A percentile compares a stretch with the other conserved stretches of the same genome.
Conservation (phyloP, 2,888 invertebrate species). For the Apamea crenata region DNA sequence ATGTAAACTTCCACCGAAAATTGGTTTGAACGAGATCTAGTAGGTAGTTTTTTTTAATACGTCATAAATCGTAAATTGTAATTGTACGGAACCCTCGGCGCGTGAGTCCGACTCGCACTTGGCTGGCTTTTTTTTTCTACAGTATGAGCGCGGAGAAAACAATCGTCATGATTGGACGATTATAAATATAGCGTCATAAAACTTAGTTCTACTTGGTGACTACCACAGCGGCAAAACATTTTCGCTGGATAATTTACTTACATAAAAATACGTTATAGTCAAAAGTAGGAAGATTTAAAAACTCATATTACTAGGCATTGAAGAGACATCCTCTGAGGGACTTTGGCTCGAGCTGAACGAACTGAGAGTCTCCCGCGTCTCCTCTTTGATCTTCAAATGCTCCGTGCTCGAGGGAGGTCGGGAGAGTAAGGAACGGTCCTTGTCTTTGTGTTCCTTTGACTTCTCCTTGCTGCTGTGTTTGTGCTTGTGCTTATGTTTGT, state of each 20-base stretch:
- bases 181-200: not conserved
- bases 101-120: no score
- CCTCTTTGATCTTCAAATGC: conserved; percentile 92
- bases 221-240: not conserved
- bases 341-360: conserved; percentile 94
- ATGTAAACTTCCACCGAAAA: no score
- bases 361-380: conserved; percentile 94
- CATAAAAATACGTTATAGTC: not conserved
- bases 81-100: no score
- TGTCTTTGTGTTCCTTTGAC: conserved; percentile 88
- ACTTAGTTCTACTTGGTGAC: not conserved
- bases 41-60: no score
- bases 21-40: no score
- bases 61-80: no score
- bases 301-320: conserved; percentile 86
- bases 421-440: conserved; percentile 72
- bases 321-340: conserved; percentile 90
- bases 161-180: not conserved
- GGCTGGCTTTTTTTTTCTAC: no score
- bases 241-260: not conserved
- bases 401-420: conserved; percentile 85
- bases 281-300: conserved; percentile 69
- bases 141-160: not conserved
- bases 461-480: conserved; percentile 92
- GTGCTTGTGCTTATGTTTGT: conserved; percentile 98